Evolutionary conservation across 2,888 invertebrate genomes (phyloP), one percentile per base, ranked within the genome.

Genomic region (Aspidiotus rigidus): DNA sequence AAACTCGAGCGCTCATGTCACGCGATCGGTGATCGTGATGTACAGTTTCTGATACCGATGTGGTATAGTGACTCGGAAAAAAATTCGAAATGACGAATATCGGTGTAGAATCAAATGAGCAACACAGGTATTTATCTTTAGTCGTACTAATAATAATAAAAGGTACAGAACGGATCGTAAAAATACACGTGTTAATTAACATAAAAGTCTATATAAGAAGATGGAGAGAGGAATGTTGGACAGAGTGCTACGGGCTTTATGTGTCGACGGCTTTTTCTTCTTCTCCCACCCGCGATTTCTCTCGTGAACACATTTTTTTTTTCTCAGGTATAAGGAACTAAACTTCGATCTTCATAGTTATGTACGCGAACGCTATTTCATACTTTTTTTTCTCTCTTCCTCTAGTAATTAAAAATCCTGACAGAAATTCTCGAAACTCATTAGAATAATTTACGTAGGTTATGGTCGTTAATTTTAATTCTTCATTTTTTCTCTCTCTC

Each of bases 181-280:
- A 64, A 64, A 64, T 64, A 64, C 64, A 64, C 64, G 64, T 64
- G 64, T 64, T 64, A 64, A 64, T 64, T 64, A 64, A 64, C 64
- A 64, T 64, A 64, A 64, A 64, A 64, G 64, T 64, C 64, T 55
- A 49, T 28, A 28, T 28, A 28, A 28, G 28, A 28, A 28, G 28
- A 28, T 28, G 55, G 55, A 64, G 54, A 64, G 53, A 13, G 64
- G 64, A 64, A 64, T 64, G 64, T 41, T 41, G 53, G 64, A 64
- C 16, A 57, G 49, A 62, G 54, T 41, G 64, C 64, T 64, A 55
- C 41, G 64, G 64, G 64, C 64, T 64, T 64, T 64, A 64, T 49
- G n/a, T 11, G n/a, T 49, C 11, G 11, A n/a, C 49, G 49, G 28
- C 28, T 28, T 28, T 28, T 28, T 28, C 28, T 28, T 28, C 28